These are phyloP conservation scores for Cotesia chilonis DNA, from an alignment of 1,140 invertebrate genomes.

Conservation along the genomic window DNA sequence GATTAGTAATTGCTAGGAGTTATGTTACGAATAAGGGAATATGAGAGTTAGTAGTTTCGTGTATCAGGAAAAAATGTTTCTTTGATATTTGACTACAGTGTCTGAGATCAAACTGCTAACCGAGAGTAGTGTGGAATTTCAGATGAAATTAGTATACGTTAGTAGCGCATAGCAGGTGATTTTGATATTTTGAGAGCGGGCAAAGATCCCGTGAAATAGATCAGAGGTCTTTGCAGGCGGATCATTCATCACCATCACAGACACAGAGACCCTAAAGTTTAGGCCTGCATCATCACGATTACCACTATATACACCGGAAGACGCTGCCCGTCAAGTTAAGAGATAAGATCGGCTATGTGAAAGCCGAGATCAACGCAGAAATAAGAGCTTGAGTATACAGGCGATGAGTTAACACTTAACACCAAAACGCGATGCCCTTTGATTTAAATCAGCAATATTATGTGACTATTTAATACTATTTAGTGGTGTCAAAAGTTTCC, in stretches of 20 bases:
- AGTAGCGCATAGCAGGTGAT: conserved; percentile 44
- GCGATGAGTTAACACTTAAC: conserved; percentile 38
- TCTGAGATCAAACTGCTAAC: conserved; percentile 18
- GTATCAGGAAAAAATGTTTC: conserved; percentile 52
- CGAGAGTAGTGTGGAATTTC: conserved; percentile 47
- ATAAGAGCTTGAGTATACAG: not conserved
- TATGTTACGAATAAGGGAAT: not conserved
- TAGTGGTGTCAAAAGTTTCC: not conserved
- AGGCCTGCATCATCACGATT: too few relatives aligned
- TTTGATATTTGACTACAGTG: conserved; percentile 53
- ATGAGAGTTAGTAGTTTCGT: conserved; percentile 35
- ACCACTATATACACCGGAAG: too few relatives aligned
- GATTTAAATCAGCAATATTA: conserved; percentile 46
- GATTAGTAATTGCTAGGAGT: conserved; percentile 36
- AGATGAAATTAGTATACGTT: conserved; percentile 55
- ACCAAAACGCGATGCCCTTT: conserved; percentile 43
- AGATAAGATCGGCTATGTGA: not conserved
- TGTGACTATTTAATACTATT: not conserved
- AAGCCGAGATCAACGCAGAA: not conserved
- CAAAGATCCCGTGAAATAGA: not conserved
- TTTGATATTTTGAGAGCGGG: conserved; percentile 38
- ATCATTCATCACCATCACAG: too few relatives aligned
- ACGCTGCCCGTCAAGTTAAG: too few relatives aligned
- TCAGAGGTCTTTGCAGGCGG: not conserved
- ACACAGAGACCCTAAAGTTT: too few relatives aligned